Conservation (phyloP, 2,113 vertebrate species). For the Pterocles orientalis region DNA sequence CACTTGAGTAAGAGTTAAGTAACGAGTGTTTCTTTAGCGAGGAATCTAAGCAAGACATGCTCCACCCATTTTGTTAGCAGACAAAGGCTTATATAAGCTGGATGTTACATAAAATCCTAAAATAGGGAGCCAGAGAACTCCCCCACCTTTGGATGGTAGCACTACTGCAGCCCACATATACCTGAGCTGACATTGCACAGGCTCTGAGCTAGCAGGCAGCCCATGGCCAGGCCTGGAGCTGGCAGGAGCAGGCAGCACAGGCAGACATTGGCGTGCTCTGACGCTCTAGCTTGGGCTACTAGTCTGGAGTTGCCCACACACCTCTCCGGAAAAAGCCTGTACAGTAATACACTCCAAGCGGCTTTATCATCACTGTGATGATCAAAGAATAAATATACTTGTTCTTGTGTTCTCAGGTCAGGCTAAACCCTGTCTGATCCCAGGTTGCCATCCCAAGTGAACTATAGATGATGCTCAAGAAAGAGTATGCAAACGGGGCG, state of each 20-base stretch:
- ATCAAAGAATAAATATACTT: neutral
- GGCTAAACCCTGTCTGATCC: neutral
- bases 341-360: accelerated
- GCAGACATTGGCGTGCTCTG: neutral
- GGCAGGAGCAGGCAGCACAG: neutral
- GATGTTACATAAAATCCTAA: conserved; percentile 45
- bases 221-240: neutral
- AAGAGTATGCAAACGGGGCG: accelerated
- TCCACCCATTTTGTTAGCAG: conserved; percentile 47
- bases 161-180: neutral
- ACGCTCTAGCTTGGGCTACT: accelerated
- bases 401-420: neutral
- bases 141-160: neutral
- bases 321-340: neutral
- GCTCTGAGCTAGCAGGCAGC: accelerated
- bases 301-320: neutral
- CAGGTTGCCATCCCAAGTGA: neutral
- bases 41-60: neutral
- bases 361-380: neutral
- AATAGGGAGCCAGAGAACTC: neutral
- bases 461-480: neutral
- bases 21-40: neutral
- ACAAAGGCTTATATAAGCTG: conserved; percentile 63
- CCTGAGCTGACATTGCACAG: neutral
- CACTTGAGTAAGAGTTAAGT: conserved; percentile 17